Conservation (phyloP, 2,797 vertebrate genomes). For the Urosaurus nigricauda region DNA sequence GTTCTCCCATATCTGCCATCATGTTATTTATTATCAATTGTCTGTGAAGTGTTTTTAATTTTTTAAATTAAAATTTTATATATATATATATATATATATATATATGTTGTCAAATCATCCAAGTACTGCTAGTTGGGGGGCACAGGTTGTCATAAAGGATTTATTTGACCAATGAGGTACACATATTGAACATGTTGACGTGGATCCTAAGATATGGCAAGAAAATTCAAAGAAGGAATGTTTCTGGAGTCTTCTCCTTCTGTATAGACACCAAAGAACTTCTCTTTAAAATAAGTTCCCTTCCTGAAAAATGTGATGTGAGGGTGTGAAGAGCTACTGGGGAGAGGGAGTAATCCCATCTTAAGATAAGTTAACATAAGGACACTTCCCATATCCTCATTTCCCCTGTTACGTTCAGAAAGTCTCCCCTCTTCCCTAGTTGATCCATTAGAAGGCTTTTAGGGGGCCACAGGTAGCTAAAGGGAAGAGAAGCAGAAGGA, state of each 20-base stretch:
- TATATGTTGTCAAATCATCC: constrained; percentile 23
- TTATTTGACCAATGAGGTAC: too few relatives aligned
- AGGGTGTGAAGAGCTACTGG: too few relatives aligned
- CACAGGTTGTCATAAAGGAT: not conserved
- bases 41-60: not conserved
- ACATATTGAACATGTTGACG: not conserved
- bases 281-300: not conserved
- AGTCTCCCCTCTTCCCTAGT: not conserved
- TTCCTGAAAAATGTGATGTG: not conserved
- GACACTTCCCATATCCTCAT: not conserved
- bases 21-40: constrained; percentile 18
- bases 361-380: not conserved
- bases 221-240: not conserved
- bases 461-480: not conserved
- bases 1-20: constrained; percentile 18
- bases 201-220: not conserved
- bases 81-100: not conserved
- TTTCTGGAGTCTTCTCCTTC: too few relatives aligned
- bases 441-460: not conserved
- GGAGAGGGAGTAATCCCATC: not conserved
- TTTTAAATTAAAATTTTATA: not conserved
- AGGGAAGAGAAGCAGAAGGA: not conserved
- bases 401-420: not conserved
- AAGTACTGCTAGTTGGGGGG: constrained; percentile 8
- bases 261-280: not conserved